Evolutionary conservation across 2,888 invertebrate genomes (phyloP).

Genomic region (Apamea sordens): DNA sequence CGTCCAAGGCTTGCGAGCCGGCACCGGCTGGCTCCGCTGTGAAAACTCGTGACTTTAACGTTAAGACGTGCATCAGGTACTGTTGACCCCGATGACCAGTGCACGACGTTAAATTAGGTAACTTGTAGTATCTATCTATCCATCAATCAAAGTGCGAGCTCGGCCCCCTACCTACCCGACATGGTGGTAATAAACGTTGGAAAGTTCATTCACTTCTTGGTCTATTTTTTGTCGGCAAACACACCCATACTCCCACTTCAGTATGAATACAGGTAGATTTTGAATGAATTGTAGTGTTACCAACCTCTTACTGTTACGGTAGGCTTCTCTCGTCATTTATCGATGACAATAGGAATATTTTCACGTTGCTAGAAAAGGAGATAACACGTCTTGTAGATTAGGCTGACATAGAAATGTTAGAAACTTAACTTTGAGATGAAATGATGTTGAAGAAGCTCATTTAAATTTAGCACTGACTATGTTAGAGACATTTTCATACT

Average conservation of each 20-base stretch:
- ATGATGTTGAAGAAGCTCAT: constrained; percentile 6
- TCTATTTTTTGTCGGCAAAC: constrained; percentile 78
- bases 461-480: constrained; percentile 7
- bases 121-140: constrained; percentile 74
- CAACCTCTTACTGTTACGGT: constrained; percentile 43
- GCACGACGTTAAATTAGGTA: constrained; percentile 73
- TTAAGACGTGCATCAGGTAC: constrained; percentile 67
- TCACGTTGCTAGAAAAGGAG: constrained; percentile 28
- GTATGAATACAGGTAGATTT: constrained; percentile 55
- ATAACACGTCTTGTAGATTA: constrained; percentile 16
- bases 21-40: constrained; percentile 67
- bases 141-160: constrained; percentile 77
- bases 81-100: constrained; percentile 78
- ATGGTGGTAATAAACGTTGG: constrained; percentile 75
- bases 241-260: constrained; percentile 56
- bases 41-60: constrained; percentile 70
- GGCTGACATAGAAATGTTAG: constrained; percentile 11
- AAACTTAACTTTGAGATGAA: not conserved
- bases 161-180: constrained; percentile 73
- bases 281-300: constrained; percentile 51
- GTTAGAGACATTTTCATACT: constrained; percentile 11
- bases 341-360: constrained; percentile 35
- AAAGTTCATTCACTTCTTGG: constrained; percentile 85
- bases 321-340: constrained; percentile 16
- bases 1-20: constrained; percentile 77